phyloP scores from a whole-genome alignment of 2,113 vertebrate species.

The Thinocorus orbignyianus region DNA sequence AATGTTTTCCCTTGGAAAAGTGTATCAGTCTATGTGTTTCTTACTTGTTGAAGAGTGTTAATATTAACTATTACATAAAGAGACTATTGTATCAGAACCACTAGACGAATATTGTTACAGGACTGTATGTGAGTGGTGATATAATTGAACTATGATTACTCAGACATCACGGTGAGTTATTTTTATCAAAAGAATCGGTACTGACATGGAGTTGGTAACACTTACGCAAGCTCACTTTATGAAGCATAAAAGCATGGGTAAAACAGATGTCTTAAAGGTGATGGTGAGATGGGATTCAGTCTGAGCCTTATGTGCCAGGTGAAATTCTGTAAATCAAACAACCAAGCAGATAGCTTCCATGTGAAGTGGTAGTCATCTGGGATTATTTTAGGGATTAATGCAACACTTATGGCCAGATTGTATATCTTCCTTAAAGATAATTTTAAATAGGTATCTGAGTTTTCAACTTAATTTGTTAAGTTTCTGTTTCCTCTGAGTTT shows the following conservation, averaged over 20 bases:
- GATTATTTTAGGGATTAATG: neutral
- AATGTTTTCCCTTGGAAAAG: neutral
- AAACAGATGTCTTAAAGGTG: neutral
- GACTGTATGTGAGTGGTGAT: neutral
- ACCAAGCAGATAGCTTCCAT: neutral
- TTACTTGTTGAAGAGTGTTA: neutral
- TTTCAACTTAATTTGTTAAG: neutral
- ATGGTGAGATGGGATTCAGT: neutral
- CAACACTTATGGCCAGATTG: neutral
- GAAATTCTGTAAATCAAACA: neutral
- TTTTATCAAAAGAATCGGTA: neutral
- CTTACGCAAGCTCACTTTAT: neutral
- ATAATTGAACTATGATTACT: neutral
- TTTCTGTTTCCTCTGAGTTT: neutral
- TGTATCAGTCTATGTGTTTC: neutral
- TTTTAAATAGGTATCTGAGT: neutral
- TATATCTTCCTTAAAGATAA: neutral
- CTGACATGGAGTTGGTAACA: neutral
- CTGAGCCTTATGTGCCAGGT: neutral
- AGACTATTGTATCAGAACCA: neutral
- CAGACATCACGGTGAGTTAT: neutral
- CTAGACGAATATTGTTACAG: neutral
- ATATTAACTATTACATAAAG: neutral
- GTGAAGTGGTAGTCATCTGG: neutral
- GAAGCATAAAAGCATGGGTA: neutral